These are phyloP conservation scores for Rhingia campestris DNA, from an alignment of 2,888 invertebrate species.

Conservation along the genomic window DNA sequence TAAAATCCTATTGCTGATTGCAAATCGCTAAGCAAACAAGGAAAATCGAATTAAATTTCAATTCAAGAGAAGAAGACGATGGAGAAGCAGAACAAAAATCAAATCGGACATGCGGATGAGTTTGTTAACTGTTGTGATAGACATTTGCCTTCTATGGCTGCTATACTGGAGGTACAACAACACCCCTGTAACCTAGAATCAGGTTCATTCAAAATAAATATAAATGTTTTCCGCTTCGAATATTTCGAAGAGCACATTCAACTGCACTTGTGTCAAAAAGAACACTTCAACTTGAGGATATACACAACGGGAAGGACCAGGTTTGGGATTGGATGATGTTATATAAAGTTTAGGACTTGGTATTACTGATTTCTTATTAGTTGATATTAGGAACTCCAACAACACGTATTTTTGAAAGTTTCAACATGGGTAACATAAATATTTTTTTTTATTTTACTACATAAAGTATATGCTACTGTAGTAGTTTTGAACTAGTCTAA, in stretches of 20 bases:
- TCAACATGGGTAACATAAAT: too few relatives aligned
- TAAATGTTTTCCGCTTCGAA: slow-evolving; percentile 44
- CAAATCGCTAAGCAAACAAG: slow-evolving; percentile 46
- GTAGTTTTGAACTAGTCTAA: too few relatives aligned
- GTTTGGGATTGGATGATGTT: too few relatives aligned
- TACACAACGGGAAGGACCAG: too few relatives aligned
- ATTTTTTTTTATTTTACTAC: too few relatives aligned
- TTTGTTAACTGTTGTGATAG: slow-evolving; percentile 14
- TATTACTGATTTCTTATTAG: too few relatives aligned
- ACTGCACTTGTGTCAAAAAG: not conserved
- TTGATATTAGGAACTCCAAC: too few relatives aligned
- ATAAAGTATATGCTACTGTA: too few relatives aligned
- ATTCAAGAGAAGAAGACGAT: slow-evolving; percentile 1
- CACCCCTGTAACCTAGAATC: slow-evolving; percentile 1
- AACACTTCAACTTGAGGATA: not conserved
- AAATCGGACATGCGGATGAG: slow-evolving; percentile 4
- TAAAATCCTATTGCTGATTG: slow-evolving; percentile 34
- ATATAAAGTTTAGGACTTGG: too few relatives aligned
- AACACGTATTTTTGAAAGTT: too few relatives aligned
- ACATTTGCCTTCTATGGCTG: slow-evolving; percentile 22
- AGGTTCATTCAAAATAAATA: slow-evolving; percentile 49
- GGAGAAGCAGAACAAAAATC: slow-evolving; percentile 2
- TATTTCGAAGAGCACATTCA: slow-evolving; percentile 31
- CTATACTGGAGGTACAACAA: not conserved
- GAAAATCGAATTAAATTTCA: slow-evolving; percentile 44